Percentiles rank a stretch among this genome's conserved stretches.
phyloP scores from a whole-genome alignment of 2,113 vertebrate genomes.

The Nymphicus hollandicus region DNA sequence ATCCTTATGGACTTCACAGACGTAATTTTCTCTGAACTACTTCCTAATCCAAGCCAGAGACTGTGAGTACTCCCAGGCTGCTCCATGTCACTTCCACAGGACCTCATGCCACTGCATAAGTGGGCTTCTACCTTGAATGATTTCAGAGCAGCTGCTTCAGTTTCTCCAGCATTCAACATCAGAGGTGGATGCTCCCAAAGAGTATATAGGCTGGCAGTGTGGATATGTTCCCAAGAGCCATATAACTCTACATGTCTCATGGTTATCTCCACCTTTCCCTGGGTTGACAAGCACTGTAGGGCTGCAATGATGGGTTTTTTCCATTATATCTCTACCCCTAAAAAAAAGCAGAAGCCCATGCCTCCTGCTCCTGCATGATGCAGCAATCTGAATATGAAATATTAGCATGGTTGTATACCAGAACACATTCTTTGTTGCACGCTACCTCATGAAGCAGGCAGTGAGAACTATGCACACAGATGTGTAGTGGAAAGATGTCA shows the following conservation, averaged over 20 bases:
- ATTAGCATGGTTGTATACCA: rapidly evolving
- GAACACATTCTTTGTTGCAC: rapidly evolving
- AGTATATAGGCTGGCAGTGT: rapidly evolving
- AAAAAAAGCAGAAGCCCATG: not conserved
- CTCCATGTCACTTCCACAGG: not conserved
- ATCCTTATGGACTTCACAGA: not conserved
- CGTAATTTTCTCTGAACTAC: not conserved
- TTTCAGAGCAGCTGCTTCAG: not conserved
- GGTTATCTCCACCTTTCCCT: not conserved
- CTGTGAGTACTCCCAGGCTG: not conserved
- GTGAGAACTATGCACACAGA: not conserved
- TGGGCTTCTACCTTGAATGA: not conserved
- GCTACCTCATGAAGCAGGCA: not conserved
- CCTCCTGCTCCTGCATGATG: not conserved
- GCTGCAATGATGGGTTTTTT: not conserved
- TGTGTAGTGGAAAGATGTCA: not conserved
- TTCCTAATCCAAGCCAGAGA: not conserved
- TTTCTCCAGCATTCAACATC: not conserved
- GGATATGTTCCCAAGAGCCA: not conserved
- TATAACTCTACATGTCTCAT: rapidly evolving
- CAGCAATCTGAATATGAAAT: not conserved
- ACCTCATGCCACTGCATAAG: rapidly evolving
- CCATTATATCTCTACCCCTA: not conserved
- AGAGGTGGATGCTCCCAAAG: rapidly evolving
- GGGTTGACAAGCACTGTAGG: not conserved